Conservation (phyloP, 2,113 vertebrate species). For the Pandion haliaetus region DNA sequence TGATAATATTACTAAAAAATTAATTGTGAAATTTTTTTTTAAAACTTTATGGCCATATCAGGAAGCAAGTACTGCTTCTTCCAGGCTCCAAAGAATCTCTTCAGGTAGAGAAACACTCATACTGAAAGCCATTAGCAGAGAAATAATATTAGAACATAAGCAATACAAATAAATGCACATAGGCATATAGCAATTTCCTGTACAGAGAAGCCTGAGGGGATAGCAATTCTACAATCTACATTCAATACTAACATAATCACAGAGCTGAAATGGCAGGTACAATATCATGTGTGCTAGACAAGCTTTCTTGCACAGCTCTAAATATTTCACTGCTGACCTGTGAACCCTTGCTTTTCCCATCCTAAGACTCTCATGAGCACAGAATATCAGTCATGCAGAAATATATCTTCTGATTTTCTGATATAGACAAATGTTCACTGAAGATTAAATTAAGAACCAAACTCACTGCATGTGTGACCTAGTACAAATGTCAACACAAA, state of each 20-base stretch:
- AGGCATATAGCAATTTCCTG: background rate
- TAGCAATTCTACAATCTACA: background rate
- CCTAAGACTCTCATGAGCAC: background rate
- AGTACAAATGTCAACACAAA: background rate
- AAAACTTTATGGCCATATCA: background rate
- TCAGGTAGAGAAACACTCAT: background rate
- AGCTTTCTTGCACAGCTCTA: background rate
- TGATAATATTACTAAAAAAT: background rate
- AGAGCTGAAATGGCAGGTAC: background rate
- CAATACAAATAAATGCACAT: background rate
- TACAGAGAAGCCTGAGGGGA: background rate
- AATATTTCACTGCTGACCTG: background rate
- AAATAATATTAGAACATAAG: background rate
- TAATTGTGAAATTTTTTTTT: background rate
- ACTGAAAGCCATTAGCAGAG: background rate
- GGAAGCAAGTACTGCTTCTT: background rate
- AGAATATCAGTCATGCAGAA: background rate
- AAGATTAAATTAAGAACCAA: constrained; percentile 17
- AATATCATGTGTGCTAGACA: background rate
- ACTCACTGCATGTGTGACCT: background rate
- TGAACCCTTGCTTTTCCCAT: background rate
- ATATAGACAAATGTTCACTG: background rate
- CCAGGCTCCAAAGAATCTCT: background rate
- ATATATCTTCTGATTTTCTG: background rate
- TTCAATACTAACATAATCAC: background rate